Evolutionary conservation across 2,797 vertebrate species (phyloP).

Genomic region (Gouania willdenowi): DNA sequence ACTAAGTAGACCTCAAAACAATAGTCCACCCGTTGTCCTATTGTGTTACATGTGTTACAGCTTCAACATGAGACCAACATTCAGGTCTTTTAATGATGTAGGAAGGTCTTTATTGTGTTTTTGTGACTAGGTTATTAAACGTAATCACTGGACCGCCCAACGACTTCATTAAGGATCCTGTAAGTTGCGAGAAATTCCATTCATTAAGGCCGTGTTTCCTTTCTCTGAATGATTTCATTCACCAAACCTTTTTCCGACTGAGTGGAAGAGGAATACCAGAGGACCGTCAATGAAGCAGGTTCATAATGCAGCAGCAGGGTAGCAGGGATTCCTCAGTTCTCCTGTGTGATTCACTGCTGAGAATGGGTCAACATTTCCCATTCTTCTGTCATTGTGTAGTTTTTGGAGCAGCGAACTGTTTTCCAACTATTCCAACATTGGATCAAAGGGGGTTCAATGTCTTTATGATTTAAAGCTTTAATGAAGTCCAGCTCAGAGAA

Average conservation of each 20-base stretch:
- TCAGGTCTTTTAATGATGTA: constrained; percentile 17
- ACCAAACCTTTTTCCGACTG: constrained; percentile 7
- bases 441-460: constrained; percentile 15
- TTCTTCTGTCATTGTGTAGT: constrained; percentile 23
- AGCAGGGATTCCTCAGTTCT: constrained; percentile 41
- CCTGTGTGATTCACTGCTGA: constrained; percentile 10
- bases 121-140: constrained; percentile 57
- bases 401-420: constrained; percentile 13
- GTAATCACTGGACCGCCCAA: constrained; percentile 56
- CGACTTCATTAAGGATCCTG: constrained; percentile 43
- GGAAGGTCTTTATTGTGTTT: constrained; percentile 39
- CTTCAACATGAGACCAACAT: constrained; percentile 26
- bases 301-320: constrained; percentile 53
- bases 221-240: constrained; percentile 40
- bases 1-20: constrained; percentile 9
- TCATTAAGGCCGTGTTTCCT: constrained; percentile 34
- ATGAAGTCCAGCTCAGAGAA: too few species aligned
- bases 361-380: constrained; percentile 26
- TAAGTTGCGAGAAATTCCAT: constrained; percentile 39
- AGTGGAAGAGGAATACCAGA: constrained; percentile 39
- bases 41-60: constrained; percentile 22
- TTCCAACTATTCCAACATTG: constrained; percentile 24
- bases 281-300: constrained; percentile 20
- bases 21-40: constrained; percentile 18
- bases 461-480: too few species aligned